Evolutionary conservation across 1,140 invertebrate species (phyloP).

Genomic region (Ips typographus): DNA sequence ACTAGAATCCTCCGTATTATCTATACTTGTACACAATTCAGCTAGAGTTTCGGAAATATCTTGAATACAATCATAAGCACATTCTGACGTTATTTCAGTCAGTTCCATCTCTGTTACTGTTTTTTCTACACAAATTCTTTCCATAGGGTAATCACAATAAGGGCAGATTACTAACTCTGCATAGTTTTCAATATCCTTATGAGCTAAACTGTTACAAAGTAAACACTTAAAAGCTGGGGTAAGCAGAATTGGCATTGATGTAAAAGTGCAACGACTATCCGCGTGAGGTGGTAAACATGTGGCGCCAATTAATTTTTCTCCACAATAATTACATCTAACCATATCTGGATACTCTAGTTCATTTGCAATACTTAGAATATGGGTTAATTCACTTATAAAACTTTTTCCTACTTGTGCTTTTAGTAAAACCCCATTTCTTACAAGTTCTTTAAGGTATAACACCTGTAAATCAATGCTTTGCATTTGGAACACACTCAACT

Average conservation of each 20-base stretch:
- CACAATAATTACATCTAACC: conserved; percentile 44
- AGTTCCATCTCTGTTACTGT: conserved; percentile 16
- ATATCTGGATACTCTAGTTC: conserved; percentile 43
- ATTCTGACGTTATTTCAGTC: conserved; percentile 24
- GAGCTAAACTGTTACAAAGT: conserved; percentile 42
- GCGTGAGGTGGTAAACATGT: conserved; percentile 42
- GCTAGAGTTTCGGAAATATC: conserved; percentile 21
- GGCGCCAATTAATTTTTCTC: conserved; percentile 45
- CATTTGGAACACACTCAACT: conserved; percentile 42
- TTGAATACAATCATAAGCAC: conserved; percentile 37
- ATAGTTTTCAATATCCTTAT: conserved; percentile 40
- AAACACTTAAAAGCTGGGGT: conserved; percentile 43
- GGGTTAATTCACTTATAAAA: conserved; percentile 40
- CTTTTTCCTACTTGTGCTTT: conserved; percentile 40
- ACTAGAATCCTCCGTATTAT: conserved; percentile 35
- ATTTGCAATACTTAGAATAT: conserved; percentile 41
- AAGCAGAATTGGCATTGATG: conserved; percentile 44
- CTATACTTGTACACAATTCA: conserved; percentile 34
- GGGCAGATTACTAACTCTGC: conserved; percentile 37
- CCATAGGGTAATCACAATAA: conserved; percentile 46
- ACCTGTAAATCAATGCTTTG: conserved; percentile 40
- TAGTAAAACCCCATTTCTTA: conserved; percentile 38
- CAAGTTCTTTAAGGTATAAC: conserved; percentile 46
- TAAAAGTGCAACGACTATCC: conserved; percentile 43
- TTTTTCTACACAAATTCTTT: conserved; percentile 25